phyloP scores from a whole-genome alignment of 2,888 invertebrate genomes.

The Sarcophaga caerulescens region DNA sequence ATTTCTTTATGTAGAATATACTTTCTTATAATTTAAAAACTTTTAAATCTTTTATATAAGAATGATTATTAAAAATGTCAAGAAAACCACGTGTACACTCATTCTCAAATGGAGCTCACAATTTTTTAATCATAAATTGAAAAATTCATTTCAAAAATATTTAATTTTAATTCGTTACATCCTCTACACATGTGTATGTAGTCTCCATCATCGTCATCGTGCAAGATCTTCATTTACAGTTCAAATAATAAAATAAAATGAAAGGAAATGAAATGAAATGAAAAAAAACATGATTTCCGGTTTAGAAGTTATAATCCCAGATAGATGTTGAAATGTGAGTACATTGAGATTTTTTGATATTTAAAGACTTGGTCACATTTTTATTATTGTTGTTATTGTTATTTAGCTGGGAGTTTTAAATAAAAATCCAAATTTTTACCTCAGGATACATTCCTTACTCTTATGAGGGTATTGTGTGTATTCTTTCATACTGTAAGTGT shows the following conservation, averaged over 20 bases:
- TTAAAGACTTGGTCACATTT: background rate
- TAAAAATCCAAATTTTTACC: slow-evolving; percentile 16
- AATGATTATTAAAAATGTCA: no score
- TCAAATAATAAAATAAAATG: background rate
- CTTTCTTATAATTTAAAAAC: no score
- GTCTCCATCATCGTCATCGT: background rate
- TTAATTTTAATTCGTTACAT: background rate
- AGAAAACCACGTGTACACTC: no score
- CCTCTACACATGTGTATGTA: no score
- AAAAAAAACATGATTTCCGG: background rate
- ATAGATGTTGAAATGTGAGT: background rate
- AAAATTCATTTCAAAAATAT: background rate
- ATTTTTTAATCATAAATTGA: no score
- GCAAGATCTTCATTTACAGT: background rate
- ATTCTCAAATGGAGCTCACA: no score
- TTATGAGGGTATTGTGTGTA: background rate
- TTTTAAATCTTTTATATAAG: no score
- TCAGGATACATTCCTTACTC: slow-evolving; percentile 26
- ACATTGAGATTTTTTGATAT: background rate
- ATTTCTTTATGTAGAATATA: no score
- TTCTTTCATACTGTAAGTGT: background rate
- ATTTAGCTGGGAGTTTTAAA: slow-evolving; percentile 4
- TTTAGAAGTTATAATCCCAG: background rate
- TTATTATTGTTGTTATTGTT: background rate
- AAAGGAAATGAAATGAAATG: no score